A percentile compares a stretch with the other conserved stretches of the same genome.
Conservation (phyloP, 2,888 invertebrate species). For the Drosophila histrio region DNA sequence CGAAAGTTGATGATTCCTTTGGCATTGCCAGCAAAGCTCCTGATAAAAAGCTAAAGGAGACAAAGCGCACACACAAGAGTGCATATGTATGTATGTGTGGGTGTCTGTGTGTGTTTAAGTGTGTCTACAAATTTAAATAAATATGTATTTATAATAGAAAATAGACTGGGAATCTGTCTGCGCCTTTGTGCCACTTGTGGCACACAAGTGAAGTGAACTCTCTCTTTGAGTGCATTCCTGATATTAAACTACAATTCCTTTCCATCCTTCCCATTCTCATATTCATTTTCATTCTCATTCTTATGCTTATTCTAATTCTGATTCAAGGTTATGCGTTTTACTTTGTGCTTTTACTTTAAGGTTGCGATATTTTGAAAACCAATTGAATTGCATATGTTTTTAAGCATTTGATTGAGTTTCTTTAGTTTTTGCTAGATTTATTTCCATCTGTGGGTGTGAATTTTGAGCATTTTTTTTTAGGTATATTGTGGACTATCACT, state of each 20-base stretch:
- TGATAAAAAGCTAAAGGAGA: constrained; percentile 25
- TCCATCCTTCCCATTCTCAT: not conserved
- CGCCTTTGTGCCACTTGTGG: constrained; percentile 24
- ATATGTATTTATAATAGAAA: constrained; percentile 18
- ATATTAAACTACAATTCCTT: not conserved
- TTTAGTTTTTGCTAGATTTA: not conserved
- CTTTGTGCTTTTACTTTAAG: not conserved
- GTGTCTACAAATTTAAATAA: constrained; percentile 18
- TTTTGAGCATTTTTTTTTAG: no score
- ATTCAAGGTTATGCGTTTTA: not conserved
- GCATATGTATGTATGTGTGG: not conserved
- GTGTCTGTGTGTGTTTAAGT: constrained; percentile 1
- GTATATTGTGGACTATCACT: no score
- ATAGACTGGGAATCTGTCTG: constrained; percentile 4
- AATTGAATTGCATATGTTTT: not conserved
- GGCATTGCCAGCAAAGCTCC: constrained; percentile 13
- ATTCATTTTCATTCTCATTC: not conserved
- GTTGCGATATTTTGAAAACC: not conserved
- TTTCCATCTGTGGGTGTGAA: not conserved
- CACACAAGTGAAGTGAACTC: not conserved
- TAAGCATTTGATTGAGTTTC: not conserved
- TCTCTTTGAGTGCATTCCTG: constrained; percentile 5
- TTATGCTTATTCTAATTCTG: not conserved
- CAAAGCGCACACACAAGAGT: not conserved
- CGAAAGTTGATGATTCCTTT: constrained; percentile 49